Evolutionary conservation across 1,140 invertebrate genomes (phyloP).

Genomic region (Polyergus mexicanus): DNA sequence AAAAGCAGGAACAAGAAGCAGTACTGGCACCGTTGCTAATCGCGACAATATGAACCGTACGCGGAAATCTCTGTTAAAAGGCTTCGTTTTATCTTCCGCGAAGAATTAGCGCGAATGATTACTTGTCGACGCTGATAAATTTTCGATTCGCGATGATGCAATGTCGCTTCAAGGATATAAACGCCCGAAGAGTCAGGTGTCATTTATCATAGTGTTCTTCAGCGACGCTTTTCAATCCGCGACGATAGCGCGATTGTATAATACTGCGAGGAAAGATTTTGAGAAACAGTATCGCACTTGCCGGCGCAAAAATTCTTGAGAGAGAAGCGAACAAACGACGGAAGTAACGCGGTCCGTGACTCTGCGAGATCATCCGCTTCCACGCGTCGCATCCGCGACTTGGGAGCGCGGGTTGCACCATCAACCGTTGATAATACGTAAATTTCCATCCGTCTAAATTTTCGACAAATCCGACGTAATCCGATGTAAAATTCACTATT

Average conservation of each 20-base stretch:
- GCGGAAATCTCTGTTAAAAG: slow-evolving; percentile 26
- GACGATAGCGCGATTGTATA: neutral
- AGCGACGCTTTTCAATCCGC: neutral
- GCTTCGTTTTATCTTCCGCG: slow-evolving; percentile 1
- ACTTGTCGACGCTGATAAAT: slow-evolving; percentile 2
- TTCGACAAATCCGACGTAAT: neutral
- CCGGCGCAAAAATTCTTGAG: slow-evolving; percentile 51
- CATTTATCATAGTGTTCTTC: neutral
- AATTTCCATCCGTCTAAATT: neutral
- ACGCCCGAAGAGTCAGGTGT: neutral
- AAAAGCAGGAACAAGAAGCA: slow-evolving; percentile 32
- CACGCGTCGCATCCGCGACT: slow-evolving; percentile 18
- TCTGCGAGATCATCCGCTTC: slow-evolving; percentile 36
- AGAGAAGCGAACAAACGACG: slow-evolving; percentile 53
- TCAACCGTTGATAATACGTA: too few species aligned
- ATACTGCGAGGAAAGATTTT: neutral
- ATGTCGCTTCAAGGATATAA: neutral
- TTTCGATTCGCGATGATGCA: neutral
- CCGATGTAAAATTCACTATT: too few species aligned
- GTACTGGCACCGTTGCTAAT: slow-evolving; percentile 43
- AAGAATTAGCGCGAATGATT: slow-evolving; percentile 36
- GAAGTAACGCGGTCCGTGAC: slow-evolving; percentile 43
- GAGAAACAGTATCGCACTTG: slow-evolving; percentile 24
- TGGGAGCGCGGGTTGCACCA: slow-evolving; percentile 14
- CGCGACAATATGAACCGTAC: slow-evolving; percentile 50